Percentiles rank a stretch among this genome's conserved stretches.
phyloP scores from a whole-genome alignment of 2,888 invertebrate species.

The Scaptomyza polygonia region DNA sequence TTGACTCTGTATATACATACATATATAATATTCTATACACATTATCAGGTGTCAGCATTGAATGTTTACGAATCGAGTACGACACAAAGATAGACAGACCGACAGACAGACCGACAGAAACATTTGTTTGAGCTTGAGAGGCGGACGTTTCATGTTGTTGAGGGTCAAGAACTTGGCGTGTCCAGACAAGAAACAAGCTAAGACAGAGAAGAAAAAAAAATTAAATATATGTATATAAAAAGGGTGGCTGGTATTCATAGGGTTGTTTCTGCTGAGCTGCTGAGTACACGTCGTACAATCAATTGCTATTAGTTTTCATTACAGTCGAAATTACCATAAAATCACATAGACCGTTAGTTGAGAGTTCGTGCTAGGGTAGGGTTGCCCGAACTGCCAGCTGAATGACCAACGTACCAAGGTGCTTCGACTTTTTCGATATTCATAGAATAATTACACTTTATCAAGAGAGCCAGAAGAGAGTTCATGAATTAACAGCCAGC shows the following conservation, averaged over 20 bases:
- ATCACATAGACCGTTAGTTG: slow-evolving; percentile 67
- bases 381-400: slow-evolving; percentile 16
- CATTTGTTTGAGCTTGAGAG: too few relatives aligned
- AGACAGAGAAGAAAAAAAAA: background rate
- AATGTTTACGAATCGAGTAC: background rate
- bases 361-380: slow-evolving; percentile 49
- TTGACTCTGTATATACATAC: background rate
- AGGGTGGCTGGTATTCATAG: background rate
- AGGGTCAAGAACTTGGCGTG: slow-evolving; percentile 46
- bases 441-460: slow-evolving; percentile 80
- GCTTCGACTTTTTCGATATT: slow-evolving; percentile 74
- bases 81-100: too few relatives aligned
- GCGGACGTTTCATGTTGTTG: slow-evolving; percentile 28
- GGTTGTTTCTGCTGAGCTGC: background rate
- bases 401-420: slow-evolving; percentile 30
- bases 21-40: background rate
- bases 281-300: slow-evolving; percentile 72
- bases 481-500: slow-evolving; percentile 73
- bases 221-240: background rate
- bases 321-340: slow-evolving; percentile 78
- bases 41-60: slow-evolving; percentile 2
- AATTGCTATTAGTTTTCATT: slow-evolving; percentile 80
- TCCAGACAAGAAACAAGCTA: background rate
- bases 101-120: too few relatives aligned
- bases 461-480: slow-evolving; percentile 66